A percentile compares a stretch with the other conserved stretches of the same genome.
Evolutionary conservation across 2,888 invertebrate genomes (phyloP).

Genomic region (Leptinotarsa rubiginosa): DNA sequence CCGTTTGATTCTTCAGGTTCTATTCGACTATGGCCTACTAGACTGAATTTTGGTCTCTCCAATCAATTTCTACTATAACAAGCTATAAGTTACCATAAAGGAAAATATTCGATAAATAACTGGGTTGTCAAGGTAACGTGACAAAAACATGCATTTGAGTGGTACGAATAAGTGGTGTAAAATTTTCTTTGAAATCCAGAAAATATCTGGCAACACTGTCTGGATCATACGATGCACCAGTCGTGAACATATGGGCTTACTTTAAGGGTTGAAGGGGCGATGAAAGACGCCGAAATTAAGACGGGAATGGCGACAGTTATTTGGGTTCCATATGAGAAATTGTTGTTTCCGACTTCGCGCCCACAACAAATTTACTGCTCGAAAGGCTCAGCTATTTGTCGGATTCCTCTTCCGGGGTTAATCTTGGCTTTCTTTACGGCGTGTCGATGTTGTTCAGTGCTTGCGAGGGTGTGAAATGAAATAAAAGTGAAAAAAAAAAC

Average conservation of each 20-base stretch:
- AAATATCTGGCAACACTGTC: background rate
- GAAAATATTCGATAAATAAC: too few species aligned
- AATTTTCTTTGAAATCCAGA: too few species aligned
- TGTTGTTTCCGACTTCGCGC: conserved; percentile 39
- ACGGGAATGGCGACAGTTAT: conserved; percentile 42
- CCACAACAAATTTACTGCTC: conserved; percentile 42
- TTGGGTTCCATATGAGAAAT: conserved; percentile 43
- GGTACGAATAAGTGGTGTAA: too few species aligned
- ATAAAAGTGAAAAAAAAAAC: too few species aligned
- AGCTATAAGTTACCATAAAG: too few species aligned
- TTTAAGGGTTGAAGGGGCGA: conserved; percentile 30
- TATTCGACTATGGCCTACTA: too few species aligned
- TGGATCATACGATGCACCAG: conserved; percentile 19
- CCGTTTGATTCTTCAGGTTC: too few species aligned
- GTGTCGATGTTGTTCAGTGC: background rate
- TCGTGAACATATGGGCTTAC: conserved; percentile 30
- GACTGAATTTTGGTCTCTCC: too few species aligned
- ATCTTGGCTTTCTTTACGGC: background rate
- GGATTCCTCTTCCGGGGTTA: conserved; percentile 9
- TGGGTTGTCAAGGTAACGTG: too few species aligned
- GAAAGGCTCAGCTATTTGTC: conserved; percentile 28
- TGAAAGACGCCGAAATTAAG: conserved; percentile 43
- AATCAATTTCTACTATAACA: too few species aligned
- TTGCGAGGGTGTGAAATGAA: too few species aligned
- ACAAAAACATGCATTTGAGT: too few species aligned